Evolutionary conservation across 2,888 invertebrate species (phyloP).

Genomic region (Fissipunctia ypsillon): DNA sequence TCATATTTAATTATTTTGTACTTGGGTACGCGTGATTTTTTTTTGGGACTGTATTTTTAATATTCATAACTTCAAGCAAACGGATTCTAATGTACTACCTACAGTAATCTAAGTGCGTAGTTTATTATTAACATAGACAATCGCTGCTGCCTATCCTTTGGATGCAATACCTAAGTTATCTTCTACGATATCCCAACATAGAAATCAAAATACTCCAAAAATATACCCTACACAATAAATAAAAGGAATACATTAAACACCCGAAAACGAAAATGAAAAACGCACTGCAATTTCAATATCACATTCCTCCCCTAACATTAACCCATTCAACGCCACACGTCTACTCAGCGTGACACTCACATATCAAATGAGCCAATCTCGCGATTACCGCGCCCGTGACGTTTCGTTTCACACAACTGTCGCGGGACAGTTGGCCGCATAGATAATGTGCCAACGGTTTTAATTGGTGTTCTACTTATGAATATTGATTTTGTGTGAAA

Average conservation of each 20-base stretch:
- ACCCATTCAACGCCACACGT: slow-evolving; percentile 68
- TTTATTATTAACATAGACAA: neutral
- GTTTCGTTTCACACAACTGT: slow-evolving; percentile 86
- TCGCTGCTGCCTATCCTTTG: neutral
- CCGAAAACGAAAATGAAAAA: neutral
- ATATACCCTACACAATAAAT: neutral
- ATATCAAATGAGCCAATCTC: slow-evolving; percentile 84
- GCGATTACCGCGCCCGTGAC: slow-evolving; percentile 79
- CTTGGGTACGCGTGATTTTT: neutral
- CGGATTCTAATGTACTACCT: too few species aligned
- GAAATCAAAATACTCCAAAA: neutral
- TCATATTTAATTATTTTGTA: too few species aligned
- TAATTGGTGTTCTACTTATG: slow-evolving; percentile 66
- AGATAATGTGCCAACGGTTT: slow-evolving; percentile 69
- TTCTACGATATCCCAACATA: neutral
- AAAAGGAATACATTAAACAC: neutral
- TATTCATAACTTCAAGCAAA: too few species aligned
- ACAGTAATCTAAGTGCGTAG: neutral
- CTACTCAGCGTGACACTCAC: slow-evolving; percentile 74
- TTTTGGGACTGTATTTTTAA: neutral
- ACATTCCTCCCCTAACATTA: slow-evolving; percentile 54
- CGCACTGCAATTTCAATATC: slow-evolving; percentile 54
- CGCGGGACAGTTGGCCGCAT: slow-evolving; percentile 83
- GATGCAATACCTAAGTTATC: neutral
- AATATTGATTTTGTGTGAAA: slow-evolving; percentile 62